Base-by-base conservation (phyloP, 37 sponge, comb jelly and placozoan species). In the Mnemiopsis leidyi region DNA sequence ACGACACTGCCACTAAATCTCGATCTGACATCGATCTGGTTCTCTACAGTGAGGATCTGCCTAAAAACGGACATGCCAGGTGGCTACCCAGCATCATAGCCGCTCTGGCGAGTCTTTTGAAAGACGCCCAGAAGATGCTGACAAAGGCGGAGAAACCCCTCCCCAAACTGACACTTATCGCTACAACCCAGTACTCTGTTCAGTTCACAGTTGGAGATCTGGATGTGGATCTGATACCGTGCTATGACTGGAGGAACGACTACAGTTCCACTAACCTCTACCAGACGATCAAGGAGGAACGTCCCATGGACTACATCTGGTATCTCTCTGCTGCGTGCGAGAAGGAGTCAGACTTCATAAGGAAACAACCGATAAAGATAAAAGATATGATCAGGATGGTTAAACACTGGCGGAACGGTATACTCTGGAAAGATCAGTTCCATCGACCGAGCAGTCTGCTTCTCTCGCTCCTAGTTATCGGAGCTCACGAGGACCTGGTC, bases 301-400 rank as follows among this genome's bases (percentile, higher is more conserved):
- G 82, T 7, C 36, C 82, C 34, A 35, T 35, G 35, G 82, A 79
- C 36, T 79, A 34, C 82, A 79, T 79, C 82, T 79, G 82, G 82
- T 79, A 33, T 29, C 21, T 79, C 35, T 32, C 35, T 1, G 82
- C 82, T 9, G 38, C 35, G 21, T 79, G 82, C 29, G 82, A 79
- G 36, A 79, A 79, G 36, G 82, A 79, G 82, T 36, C 37, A 2
- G 82, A 79, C 38, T 79, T 79, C 82, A 79, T 79, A 7, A 28
- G 82, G 5, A 79, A 79, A 29, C 82, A 79, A 21, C 82, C 82
- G 20, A 79, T 79, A 16, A 79, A 79, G 82, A 79, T 79, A 16
- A 79, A 79, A 21, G 82, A 79, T 28, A 79, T 79, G 82, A 79
- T 79, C 38, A 28, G 82, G 82, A 79, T 79, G 82, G 82, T 79